Evolutionary conservation across 2,888 invertebrate genomes (phyloP).

Genomic region (Bellardia pandia): DNA sequence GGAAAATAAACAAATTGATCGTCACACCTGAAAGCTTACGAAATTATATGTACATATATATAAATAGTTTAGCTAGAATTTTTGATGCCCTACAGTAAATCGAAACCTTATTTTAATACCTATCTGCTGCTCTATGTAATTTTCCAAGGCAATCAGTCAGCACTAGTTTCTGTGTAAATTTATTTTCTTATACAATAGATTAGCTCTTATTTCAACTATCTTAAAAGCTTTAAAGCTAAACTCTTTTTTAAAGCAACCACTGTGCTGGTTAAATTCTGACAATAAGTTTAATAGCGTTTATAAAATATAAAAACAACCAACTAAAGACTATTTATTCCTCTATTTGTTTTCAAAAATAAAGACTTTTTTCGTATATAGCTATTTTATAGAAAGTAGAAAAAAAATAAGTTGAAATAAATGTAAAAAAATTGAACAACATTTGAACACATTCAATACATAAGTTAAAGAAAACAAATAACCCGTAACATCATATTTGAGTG

Average conservation of each 20-base stretch:
- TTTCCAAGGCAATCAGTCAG: no score
- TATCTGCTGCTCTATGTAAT: no score
- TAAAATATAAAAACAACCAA: constrained; percentile 25
- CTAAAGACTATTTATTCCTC: neutral
- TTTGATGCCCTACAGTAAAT: no score
- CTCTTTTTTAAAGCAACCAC: neutral
- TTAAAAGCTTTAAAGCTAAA: no score
- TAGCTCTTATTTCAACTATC: no score
- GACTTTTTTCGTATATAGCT: neutral
- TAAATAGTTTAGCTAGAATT: no score
- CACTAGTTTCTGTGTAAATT: no score
- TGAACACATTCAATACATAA: constrained; percentile 34
- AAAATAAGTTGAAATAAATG: constrained; percentile 33
- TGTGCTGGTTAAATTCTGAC: neutral
- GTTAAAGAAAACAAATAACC: constrained; percentile 62
- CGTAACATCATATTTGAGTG: constrained; percentile 62
- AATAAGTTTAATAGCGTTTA: constrained; percentile 19
- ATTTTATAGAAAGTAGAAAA: constrained; percentile 7
- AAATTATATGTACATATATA: constrained; percentile 29
- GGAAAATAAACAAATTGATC: constrained; percentile 15
- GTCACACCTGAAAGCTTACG: constrained; percentile 44
- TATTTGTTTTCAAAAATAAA: neutral
- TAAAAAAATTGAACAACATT: constrained; percentile 31
- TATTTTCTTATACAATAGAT: no score
- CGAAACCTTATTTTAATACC: no score